Percentiles rank a stretch among this genome's conserved stretches.
Evolutionary conservation across 2,113 vertebrate species (phyloP).

Genomic region (Bos javanicus): DNA sequence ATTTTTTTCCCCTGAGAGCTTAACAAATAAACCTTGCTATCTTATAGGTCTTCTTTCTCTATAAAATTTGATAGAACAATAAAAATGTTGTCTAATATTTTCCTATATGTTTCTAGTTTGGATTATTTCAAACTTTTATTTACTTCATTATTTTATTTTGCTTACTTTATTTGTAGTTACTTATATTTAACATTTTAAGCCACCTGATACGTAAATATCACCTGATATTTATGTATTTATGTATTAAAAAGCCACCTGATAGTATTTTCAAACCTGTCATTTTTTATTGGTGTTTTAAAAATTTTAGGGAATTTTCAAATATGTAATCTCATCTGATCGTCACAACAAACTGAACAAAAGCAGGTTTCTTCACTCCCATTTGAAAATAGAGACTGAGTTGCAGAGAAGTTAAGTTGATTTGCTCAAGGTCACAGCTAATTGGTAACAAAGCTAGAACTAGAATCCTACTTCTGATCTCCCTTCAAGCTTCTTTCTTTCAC

Average conservation of each 20-base stretch:
- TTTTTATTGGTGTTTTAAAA: neutral
- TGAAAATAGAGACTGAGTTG: slow-evolving; percentile 17
- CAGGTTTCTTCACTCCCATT: neutral
- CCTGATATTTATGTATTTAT: too few relatives aligned
- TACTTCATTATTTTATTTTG: slow-evolving; percentile 7
- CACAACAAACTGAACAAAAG: neutral
- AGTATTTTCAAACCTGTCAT: neutral
- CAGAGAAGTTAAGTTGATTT: neutral
- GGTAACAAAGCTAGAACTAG: neutral
- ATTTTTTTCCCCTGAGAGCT: neutral
- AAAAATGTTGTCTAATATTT: neutral
- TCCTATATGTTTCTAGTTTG: neutral
- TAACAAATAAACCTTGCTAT: neutral
- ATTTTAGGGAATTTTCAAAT: neutral
- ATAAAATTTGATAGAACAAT: neutral
- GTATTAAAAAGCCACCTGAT: neutral
- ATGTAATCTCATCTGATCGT: neutral
- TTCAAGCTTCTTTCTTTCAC: neutral
- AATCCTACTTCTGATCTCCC: neutral
- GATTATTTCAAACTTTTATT: neutral
- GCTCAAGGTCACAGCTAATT: neutral
- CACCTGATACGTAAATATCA: neutral
- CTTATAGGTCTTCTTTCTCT: neutral
- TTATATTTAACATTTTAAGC: neutral
- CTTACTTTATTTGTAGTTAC: neutral